Evolutionary conservation across 2,797 vertebrate species (phyloP).

Genomic region (Gadopsis marmoratus): DNA sequence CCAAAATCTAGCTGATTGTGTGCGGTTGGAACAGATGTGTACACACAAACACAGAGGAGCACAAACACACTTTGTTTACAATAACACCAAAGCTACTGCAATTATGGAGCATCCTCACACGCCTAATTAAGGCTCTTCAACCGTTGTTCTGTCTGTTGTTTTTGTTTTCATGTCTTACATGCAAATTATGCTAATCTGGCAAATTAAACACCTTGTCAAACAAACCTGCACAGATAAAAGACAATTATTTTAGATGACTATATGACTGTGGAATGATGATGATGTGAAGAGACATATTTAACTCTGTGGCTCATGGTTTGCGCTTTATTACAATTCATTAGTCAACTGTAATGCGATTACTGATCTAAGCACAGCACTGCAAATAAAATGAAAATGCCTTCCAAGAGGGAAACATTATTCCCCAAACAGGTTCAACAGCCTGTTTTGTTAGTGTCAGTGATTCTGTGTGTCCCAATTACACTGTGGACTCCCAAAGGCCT

Average conservation of each 20-base stretch:
- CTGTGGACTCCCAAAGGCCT: not conserved
- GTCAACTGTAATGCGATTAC: slow-evolving; percentile 1
- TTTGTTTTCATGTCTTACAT: slow-evolving; percentile 62
- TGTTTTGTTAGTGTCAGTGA: not conserved
- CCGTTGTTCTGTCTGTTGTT: slow-evolving; percentile 58
- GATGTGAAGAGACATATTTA: slow-evolving; percentile 12
- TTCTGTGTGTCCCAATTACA: slow-evolving; percentile 21
- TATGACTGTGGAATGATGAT: slow-evolving; percentile 12
- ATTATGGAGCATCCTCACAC: slow-evolving; percentile 69
- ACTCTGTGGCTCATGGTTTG: slow-evolving; percentile 17
- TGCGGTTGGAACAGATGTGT: slow-evolving; percentile 42
- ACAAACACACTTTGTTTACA: slow-evolving; percentile 36
- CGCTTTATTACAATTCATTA: slow-evolving; percentile 20
- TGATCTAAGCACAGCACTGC: slow-evolving; percentile 3
- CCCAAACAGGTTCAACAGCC: not conserved
- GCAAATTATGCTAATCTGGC: slow-evolving; percentile 71
- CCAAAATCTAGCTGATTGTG: slow-evolving; percentile 17
- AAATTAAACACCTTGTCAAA: slow-evolving; percentile 75
- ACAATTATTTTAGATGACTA: slow-evolving; percentile 36
- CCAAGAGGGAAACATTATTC: not conserved
- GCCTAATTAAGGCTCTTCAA: slow-evolving; percentile 71
- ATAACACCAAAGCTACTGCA: slow-evolving; percentile 48
- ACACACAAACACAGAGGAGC: slow-evolving; percentile 18
- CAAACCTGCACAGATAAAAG: slow-evolving; percentile 62
- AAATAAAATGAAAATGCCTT: not conserved